These are phyloP conservation scores for Daphoenositta chrysoptera DNA, from an alignment of 2,113 vertebrate species.

Conservation along the genomic window DNA sequence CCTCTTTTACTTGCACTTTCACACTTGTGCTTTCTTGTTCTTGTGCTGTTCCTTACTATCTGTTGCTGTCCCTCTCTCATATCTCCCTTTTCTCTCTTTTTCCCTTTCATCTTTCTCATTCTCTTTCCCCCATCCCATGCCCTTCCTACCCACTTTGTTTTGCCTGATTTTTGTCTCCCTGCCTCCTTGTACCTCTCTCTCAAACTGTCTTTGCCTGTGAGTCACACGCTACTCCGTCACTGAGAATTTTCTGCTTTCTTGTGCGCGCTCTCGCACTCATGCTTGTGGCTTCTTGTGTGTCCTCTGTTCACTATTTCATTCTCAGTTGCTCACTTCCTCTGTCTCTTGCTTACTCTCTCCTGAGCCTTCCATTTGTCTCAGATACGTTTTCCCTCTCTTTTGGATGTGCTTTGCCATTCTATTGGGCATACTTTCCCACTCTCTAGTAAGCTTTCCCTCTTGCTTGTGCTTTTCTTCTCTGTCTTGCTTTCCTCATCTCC, in stretches of 20 bases:
- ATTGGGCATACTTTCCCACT: background rate
- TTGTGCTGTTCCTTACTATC: background rate
- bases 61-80: background rate
- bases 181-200: background rate
- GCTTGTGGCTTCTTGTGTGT: background rate
- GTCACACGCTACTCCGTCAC: background rate
- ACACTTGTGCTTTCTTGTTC: background rate
- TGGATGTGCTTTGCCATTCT: background rate
- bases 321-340: background rate
- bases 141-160: background rate
- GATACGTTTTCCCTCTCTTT: background rate
- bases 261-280: fast-evolving
- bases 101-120: background rate
- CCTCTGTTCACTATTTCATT: background rate
- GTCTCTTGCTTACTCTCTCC: background rate
- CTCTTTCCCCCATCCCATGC: background rate
- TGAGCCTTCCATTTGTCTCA: background rate
- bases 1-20: background rate
- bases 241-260: background rate
- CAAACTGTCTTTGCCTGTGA: background rate
- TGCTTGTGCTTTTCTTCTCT: background rate
- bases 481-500: background rate
- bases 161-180: background rate
- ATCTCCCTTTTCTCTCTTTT: background rate
- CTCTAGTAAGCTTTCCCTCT: background rate